Conservation (phyloP, 2,888 invertebrate species). For the Sympetrum striolatum region DNA sequence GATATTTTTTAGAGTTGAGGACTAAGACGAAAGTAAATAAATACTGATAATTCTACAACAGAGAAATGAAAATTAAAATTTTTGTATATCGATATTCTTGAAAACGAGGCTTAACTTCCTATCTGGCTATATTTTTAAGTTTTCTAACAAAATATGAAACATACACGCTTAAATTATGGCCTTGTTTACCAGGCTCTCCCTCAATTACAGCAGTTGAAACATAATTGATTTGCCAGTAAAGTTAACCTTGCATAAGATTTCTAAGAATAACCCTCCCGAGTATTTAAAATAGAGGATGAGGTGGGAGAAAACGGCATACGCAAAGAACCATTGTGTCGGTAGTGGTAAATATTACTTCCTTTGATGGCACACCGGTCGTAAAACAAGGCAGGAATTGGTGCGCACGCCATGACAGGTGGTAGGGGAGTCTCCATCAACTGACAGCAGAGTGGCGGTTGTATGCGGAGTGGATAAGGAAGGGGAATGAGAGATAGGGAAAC, state of each 20-base stretch:
- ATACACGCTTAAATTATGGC: not conserved
- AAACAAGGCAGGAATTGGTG: constrained; percentile 30
- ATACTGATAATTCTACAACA: no score
- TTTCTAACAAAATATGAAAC: not conserved
- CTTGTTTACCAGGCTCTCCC: not conserved
- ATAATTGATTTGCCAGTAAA: constrained; percentile 11
- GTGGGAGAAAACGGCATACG: not conserved
- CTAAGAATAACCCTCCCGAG: not conserved
- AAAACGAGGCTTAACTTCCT: not conserved
- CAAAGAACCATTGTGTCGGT: not conserved
- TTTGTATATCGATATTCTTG: no score
- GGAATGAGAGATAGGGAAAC: constrained; percentile 30
- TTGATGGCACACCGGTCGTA: constrained; percentile 28
- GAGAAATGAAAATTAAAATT: no score
- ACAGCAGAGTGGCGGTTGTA: not conserved
- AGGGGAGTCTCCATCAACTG: not conserved
- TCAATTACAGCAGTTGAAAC: not conserved
- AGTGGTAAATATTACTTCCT: constrained; percentile 21
- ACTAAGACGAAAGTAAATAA: no score
- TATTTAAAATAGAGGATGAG: not conserved
- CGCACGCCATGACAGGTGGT: constrained; percentile 18
- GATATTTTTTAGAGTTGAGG: no score
- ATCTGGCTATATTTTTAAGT: not conserved
- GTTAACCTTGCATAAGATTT: constrained; percentile 20
- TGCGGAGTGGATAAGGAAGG: not conserved